Conservation (phyloP, 2,113 vertebrate genomes). For the Sinocyclocheilus maitianheensis region DNA sequence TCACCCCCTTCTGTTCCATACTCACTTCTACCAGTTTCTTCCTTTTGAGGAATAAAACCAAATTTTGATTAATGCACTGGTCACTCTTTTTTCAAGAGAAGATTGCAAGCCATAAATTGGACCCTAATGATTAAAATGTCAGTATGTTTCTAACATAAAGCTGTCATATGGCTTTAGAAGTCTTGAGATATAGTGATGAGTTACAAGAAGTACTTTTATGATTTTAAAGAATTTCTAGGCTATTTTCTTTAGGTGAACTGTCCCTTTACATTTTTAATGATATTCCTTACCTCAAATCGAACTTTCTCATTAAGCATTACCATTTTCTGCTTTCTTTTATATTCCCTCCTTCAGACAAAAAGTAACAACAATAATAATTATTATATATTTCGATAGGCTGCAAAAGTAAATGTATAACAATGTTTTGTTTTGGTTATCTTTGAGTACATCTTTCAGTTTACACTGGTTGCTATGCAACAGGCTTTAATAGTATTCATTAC, state of each 20-base stretch:
- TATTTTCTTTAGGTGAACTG: not conserved
- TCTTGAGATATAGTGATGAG: not conserved
- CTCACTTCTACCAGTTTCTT: not conserved
- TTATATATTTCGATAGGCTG: slow-evolving; percentile 12
- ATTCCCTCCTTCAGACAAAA: not conserved
- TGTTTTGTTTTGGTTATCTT: not conserved
- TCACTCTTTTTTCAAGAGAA: not conserved
- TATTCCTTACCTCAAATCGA: not conserved
- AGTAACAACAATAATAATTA: slow-evolving; percentile 9
- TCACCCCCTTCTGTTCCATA: not conserved
- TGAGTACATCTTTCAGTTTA: not conserved
- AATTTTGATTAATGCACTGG: not conserved
- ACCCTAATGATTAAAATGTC: not conserved
- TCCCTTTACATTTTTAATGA: not conserved
- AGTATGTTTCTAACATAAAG: not conserved
- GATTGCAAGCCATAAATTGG: not conserved
- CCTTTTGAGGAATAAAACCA: not conserved
- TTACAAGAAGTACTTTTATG: not conserved
- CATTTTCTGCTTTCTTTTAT: not conserved
- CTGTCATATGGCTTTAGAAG: not conserved
- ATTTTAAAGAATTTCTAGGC: not conserved
- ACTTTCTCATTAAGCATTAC: not conserved
- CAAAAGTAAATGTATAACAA: slow-evolving; percentile 23
- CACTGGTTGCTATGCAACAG: slow-evolving; percentile 35
- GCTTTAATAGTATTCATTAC: slow-evolving; percentile 24